Evolutionary conservation across 2,888 invertebrate genomes (phyloP).

Genomic region (Phalera bucephala): DNA sequence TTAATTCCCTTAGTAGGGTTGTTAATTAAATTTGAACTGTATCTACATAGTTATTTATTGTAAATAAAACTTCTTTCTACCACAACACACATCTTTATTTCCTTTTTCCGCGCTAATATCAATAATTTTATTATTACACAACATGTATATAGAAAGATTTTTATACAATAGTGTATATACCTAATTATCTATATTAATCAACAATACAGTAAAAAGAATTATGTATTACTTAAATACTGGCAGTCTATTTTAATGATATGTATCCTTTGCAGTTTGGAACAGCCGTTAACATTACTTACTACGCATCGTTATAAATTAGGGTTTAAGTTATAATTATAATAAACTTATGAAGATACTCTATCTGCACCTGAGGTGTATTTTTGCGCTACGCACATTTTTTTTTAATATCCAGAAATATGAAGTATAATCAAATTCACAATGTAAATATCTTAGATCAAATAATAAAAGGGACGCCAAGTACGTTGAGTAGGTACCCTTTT

Average conservation of each 20-base stretch:
- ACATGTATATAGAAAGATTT: slow-evolving; percentile 83
- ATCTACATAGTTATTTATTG: not conserved
- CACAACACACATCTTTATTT: slow-evolving; percentile 81
- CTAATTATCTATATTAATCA: slow-evolving; percentile 75
- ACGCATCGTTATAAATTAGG: slow-evolving; percentile 23
- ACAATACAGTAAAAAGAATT: slow-evolving; percentile 80
- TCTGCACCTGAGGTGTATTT: slow-evolving; percentile 14
- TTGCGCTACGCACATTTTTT: slow-evolving; percentile 26
- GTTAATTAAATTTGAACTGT: not conserved
- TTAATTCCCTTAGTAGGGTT: no score
- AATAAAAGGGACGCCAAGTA: no score
- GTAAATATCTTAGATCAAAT: not conserved
- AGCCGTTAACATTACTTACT: slow-evolving; percentile 60
- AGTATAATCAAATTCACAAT: slow-evolving; percentile 12
- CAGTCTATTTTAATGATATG: slow-evolving; percentile 83
- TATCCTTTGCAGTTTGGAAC: slow-evolving; percentile 81
- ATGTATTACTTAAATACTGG: slow-evolving; percentile 65
- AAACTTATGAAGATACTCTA: slow-evolving; percentile 11
- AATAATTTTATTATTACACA: slow-evolving; percentile 78
- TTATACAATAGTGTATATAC: slow-evolving; percentile 81
- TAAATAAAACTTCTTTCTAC: slow-evolving; percentile 35
- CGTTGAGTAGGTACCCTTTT: slow-evolving; percentile 8
- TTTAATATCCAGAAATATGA: no score
- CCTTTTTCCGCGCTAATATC: slow-evolving; percentile 56
- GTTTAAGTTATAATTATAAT: slow-evolving; percentile 4